phyloP scores from a whole-genome alignment of 2,888 invertebrate species.

The Micoletzkya japonica region DNA sequence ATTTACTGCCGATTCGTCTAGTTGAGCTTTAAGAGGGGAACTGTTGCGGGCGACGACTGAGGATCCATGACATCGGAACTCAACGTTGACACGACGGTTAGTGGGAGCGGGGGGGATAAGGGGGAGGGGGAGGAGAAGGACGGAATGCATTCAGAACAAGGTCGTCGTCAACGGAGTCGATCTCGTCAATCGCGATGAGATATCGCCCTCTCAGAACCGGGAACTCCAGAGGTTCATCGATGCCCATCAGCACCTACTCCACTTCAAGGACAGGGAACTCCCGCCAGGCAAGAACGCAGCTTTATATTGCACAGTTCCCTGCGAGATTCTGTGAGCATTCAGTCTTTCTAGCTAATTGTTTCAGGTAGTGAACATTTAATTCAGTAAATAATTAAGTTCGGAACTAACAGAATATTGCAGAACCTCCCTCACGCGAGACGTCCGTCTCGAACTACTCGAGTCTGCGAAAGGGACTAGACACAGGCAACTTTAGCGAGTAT shows the following conservation, averaged over 20 bases:
- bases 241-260: conserved; percentile 41
- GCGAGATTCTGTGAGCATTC: not conserved
- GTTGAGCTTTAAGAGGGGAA: no score
- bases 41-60: no score
- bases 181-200: conserved; percentile 55
- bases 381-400: not conserved
- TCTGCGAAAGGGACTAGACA: conserved; percentile 2
- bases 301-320: not conserved
- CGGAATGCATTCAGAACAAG: no score
- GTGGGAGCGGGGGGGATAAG: no score
- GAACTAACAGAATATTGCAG: not conserved
- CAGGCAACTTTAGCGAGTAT: not conserved
- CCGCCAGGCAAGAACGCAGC: conserved; percentile 14
- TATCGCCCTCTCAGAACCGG: conserved; percentile 54
- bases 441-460: conserved; percentile 19
- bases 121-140: no score
- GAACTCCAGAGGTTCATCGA: conserved; percentile 41
- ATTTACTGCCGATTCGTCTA: no score
- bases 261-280: conserved; percentile 40
- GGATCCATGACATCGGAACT: no score
- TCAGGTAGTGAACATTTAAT: not conserved
- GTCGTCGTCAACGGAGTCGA: conserved; percentile 60
- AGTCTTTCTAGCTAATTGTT: not conserved
- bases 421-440: conserved; percentile 14
- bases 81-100: conserved; percentile 20